Percentiles rank a stretch among this genome's conserved stretches.
Conservation (phyloP, 2,797 vertebrate genomes). For the Menidia menidia region DNA sequence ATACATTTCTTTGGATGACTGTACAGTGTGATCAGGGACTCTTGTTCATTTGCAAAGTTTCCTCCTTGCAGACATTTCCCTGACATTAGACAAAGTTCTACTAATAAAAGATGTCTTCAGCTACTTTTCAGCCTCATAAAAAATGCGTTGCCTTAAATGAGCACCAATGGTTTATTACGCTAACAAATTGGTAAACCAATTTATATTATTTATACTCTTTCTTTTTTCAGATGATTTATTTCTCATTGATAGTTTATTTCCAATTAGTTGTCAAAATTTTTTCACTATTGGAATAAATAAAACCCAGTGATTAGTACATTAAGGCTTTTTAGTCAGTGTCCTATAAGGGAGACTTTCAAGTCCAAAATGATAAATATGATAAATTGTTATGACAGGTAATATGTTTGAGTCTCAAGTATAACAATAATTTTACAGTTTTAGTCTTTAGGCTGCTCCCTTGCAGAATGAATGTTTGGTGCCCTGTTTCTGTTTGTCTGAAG, state of each 20-base stretch:
- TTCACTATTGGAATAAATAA: no score
- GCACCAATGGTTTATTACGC: no score
- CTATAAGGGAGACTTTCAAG: no score
- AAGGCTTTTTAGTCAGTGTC: no score
- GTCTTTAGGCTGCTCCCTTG: background rate
- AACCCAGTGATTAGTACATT: no score
- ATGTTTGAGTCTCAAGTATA: conserved; percentile 7
- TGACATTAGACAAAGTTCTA: background rate
- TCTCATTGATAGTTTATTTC: no score
- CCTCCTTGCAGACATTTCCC: background rate
- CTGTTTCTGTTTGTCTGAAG: conserved; percentile 26
- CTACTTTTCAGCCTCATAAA: no score
- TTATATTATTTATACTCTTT: no score
- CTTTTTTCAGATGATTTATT: no score
- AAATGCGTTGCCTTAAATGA: no score
- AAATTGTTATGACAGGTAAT: background rate
- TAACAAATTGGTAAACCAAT: no score
- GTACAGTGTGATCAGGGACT: background rate
- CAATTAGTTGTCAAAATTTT: no score
- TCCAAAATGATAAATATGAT: background rate
- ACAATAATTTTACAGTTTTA: background rate
- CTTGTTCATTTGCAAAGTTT: background rate
- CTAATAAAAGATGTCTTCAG: background rate
- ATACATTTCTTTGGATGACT: background rate
- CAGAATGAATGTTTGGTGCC: background rate